Conservation (phyloP, 2,113 vertebrate genomes). For the Rhynchomys soricoides region DNA sequence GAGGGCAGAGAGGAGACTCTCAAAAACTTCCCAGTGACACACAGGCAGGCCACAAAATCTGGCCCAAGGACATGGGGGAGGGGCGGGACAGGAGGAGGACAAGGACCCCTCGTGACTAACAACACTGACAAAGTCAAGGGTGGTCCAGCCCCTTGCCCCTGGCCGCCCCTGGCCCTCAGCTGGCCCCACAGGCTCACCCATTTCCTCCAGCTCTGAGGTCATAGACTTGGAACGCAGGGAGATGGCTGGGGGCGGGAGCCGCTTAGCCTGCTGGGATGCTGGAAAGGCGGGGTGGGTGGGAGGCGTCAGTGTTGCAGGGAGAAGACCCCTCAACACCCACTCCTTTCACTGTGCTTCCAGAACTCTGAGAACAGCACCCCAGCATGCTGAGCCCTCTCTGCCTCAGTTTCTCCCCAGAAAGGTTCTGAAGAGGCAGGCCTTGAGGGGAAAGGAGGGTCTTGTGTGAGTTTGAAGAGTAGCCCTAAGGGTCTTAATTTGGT, state of each 20-base stretch:
- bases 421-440: background rate
- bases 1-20: conserved; percentile 16
- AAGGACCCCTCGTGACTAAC: conserved; percentile 64
- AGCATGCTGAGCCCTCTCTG: background rate
- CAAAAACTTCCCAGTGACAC: conserved; percentile 50
- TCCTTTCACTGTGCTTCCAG: background rate
- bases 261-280: conserved; percentile 94
- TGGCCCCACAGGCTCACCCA: conserved; percentile 88
- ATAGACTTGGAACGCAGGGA: conserved; percentile 96
- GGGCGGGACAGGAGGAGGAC: conserved; percentile 65
- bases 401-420: conserved; percentile 28
- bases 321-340: background rate
- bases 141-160: conserved; percentile 2
- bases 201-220: conserved; percentile 97
- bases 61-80: conserved; percentile 24
- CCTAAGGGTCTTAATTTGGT: background rate
- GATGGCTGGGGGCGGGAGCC: conserved; percentile 92
- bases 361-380: background rate
- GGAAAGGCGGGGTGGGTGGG: conserved; percentile 52
- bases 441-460: background rate
- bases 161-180: background rate
- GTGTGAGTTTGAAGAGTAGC: background rate
- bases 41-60: conserved; percentile 16
- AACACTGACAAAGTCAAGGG: conserved; percentile 69
- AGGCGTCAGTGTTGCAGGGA: background rate